Base-by-base conservation (phyloP, 1,140 invertebrate genomes). In the Apis florea region DNA sequence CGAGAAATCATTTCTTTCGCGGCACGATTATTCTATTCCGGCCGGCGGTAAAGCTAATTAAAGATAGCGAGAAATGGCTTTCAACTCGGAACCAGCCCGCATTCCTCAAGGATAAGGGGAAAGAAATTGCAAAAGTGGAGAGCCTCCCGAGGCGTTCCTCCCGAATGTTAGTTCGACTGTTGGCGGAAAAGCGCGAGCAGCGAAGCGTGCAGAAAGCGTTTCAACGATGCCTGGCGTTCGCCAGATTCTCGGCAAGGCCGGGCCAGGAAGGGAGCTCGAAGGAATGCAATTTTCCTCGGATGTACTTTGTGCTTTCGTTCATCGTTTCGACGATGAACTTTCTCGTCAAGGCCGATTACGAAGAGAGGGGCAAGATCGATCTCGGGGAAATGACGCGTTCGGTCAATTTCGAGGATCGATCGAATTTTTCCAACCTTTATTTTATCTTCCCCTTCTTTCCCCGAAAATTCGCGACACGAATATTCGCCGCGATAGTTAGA, bases 261-360 rank as follows among this genome's bases (percentile, higher is more conserved):
- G 86, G 67, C 85, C 79, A 77, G 71, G 71, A 76, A 83, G 80
- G 78, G 69, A 85, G 85, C 74, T 77, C 64, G 80, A 59, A 83
- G 87, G 85, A 89, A 89, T 89, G 88, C 83, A 88, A 88, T 89
- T 87, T 88, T 85, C 67, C 79, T 59, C 71, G 64, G 75, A 74
- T 82, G 74, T 76, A 79, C 83, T 88, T 89, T 85, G 81, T 83
- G 61, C 78, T 70, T 59, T 61, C 70, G n/a, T n/a, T n/a, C 83
- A 54, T 73, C 76, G 85, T 79, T 79, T 79, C 71, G 51, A 77
- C 83, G 78, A 87, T 87, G 79, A 87, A 88, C 83, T 79, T 79
- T 73, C 79, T 77, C 58, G 83, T 88, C 86, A 85, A 88, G 86
- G 67, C 64, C 63, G 79, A n/a, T 82, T 59, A 63, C 69, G 53